Conservation (phyloP, 2,797 vertebrate genomes). For the Poecilia picta region DNA sequence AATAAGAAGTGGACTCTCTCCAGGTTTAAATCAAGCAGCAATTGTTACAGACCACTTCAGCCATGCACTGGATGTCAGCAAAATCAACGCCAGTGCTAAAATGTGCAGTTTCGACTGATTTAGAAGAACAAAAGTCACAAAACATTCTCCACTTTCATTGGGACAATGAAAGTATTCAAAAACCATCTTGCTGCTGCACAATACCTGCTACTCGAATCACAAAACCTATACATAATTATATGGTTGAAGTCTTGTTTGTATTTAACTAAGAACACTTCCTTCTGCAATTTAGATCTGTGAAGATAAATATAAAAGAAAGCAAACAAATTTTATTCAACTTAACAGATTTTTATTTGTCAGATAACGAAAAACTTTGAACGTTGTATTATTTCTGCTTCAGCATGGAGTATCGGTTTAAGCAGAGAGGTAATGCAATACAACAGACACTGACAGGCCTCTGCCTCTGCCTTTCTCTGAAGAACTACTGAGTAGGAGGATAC, state of each 20-base stretch:
- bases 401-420: too few relatives aligned
- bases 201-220: constrained; percentile 2
- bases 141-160: constrained; percentile 4
- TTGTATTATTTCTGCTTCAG: too few relatives aligned
- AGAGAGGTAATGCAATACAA: too few relatives aligned
- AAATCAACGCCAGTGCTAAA: constrained; percentile 34
- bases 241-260: neutral
- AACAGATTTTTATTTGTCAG: neutral
- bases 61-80: constrained; percentile 26
- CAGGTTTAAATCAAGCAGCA: constrained; percentile 42
- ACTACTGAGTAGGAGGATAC: too few relatives aligned
- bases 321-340: neutral
- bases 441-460: too few relatives aligned
- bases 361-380: too few relatives aligned
- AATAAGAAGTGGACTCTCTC: constrained; percentile 20
- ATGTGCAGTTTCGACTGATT: constrained; percentile 20
- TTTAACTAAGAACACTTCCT: neutral
- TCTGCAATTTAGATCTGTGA: neutral
- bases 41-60: constrained; percentile 34
- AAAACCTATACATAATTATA: neutral
- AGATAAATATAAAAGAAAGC: neutral
- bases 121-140: neutral
- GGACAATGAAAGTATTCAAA: constrained; percentile 10
- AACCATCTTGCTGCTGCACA: constrained; percentile 7
- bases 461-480: too few relatives aligned